A percentile compares a stretch with the other conserved stretches of the same genome.
phyloP scores from a whole-genome alignment of 2,888 invertebrate species.

The Eupithecia dodoneata region DNA sequence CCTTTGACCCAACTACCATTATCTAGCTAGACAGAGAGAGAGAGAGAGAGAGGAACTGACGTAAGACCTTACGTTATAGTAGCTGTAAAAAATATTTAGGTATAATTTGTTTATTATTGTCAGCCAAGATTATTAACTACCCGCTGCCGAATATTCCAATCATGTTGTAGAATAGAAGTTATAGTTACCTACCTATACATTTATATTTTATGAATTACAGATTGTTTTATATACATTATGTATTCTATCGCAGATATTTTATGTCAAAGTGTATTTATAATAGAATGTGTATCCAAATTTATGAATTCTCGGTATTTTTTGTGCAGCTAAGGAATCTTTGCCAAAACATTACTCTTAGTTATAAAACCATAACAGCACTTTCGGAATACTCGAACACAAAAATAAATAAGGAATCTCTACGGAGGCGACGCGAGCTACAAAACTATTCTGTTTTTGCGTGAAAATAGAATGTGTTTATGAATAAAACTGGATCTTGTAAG shows the following conservation, averaged over 20 bases:
- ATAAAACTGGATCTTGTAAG: background rate
- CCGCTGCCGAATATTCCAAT: background rate
- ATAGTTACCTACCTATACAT: too few species aligned
- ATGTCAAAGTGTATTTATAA: too few species aligned
- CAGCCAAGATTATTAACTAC: background rate
- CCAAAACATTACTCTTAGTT: constrained; percentile 14
- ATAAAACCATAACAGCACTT: constrained; percentile 11
- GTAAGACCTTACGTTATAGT: too few species aligned
- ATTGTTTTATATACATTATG: too few species aligned
- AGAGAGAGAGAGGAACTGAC: background rate
- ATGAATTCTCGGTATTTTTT: background rate
- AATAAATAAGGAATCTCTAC: constrained; percentile 34
- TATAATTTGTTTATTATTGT: background rate
- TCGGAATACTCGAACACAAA: constrained; percentile 8
- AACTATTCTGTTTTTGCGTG: constrained; percentile 31
- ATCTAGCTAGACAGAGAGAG: background rate
- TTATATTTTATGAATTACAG: too few species aligned
- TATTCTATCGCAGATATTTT: too few species aligned
- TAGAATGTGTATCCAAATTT: too few species aligned
- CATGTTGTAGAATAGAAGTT: too few species aligned
- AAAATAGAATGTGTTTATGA: constrained; percentile 27
- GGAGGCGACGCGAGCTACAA: constrained; percentile 19
- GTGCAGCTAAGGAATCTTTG: background rate
- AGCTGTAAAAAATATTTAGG: too few species aligned
- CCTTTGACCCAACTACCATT: background rate